Base-by-base conservation (phyloP, 2,888 invertebrate species). In the Lysandra coridon region DNA sequence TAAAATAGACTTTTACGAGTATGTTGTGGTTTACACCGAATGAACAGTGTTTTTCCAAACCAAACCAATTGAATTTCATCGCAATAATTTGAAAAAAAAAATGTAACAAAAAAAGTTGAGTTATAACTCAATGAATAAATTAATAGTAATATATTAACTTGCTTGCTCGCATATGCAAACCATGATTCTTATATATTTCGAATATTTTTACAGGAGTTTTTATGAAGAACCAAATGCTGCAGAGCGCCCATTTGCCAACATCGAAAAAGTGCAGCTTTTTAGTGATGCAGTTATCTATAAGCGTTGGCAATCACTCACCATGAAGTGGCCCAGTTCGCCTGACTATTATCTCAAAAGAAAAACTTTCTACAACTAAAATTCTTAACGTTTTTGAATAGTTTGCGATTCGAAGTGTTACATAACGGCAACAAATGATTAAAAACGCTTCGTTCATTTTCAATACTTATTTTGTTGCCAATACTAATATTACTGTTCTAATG, bases 401-500 rank as follows among this genome's bases (percentile, higher is more conserved):
- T 10, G 49, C 10, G 49, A 49, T 49, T 49, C 49, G 10, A 57
- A 57, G 4, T 57, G 17, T 57, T 57, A 57, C 57, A 57, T 57
- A 17, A 57, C 14, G 17, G 14, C 57, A 57, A 17, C 57, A 57
- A 57, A 57, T 57, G 57, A 57, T 57, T 17, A 17, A 57, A 57
- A 57, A 57, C 17, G 57, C 17, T 57, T 57, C 4, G 57, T 57
- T 62, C 62, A 6, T 23, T 62, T 62, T 69, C 30, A 69, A 69
- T 69, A 69, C 7, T n/a, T 23, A 62, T 23, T 62, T 62, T 69
- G 33, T 37, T 69, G 33, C 69, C 78, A 57, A 78, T 78, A 74
- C 78, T 40, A 69, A 73, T 40, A 44, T 79, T 74, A 79, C 49
- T 57, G 77, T 53, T 73, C 78, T 60, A 78, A 77, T 75, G 78